These are phyloP conservation scores for Calliopsis andreniformis DNA, from an alignment of 1,140 invertebrate species.

Conservation along the genomic window DNA sequence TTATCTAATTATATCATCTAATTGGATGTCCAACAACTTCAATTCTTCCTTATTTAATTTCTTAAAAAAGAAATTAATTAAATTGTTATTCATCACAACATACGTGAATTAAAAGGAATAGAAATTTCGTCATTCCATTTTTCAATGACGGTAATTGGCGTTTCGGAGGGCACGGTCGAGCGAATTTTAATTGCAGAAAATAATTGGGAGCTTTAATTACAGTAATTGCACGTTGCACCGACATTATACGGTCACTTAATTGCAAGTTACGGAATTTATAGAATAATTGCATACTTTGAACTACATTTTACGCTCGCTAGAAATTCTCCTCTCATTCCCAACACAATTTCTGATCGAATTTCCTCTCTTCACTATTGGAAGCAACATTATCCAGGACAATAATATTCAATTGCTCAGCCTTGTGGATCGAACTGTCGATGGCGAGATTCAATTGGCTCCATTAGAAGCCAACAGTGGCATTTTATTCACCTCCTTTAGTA, in stretches of 20 bases:
- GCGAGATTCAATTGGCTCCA: not conserved
- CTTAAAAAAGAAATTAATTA: too few relatives aligned
- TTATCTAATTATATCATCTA: too few relatives aligned
- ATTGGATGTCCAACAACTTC: too few relatives aligned
- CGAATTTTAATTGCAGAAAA: not conserved
- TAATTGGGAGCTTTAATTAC: not conserved
- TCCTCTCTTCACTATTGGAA: not conserved
- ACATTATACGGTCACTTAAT: not conserved
- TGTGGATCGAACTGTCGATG: not conserved
- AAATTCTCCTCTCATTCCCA: not conserved
- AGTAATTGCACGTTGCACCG: not conserved
- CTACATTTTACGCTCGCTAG: not conserved
- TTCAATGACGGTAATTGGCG: too few relatives aligned
- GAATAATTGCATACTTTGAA: not conserved
- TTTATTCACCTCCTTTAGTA: not conserved
- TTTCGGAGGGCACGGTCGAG: too few relatives aligned
- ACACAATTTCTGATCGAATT: not conserved
- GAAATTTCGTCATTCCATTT: too few relatives aligned
- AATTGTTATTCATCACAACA: too few relatives aligned
- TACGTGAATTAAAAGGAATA: too few relatives aligned
- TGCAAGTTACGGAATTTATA: not conserved
- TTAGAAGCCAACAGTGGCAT: not conserved
- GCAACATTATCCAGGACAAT: conserved; percentile 6
- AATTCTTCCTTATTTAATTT: too few relatives aligned
- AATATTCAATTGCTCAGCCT: not conserved